Evolutionary conservation across 2,797 vertebrate species (phyloP), one percentile per base, ranked within the genome.

Genomic region (Hephaestus fuliginosus): DNA sequence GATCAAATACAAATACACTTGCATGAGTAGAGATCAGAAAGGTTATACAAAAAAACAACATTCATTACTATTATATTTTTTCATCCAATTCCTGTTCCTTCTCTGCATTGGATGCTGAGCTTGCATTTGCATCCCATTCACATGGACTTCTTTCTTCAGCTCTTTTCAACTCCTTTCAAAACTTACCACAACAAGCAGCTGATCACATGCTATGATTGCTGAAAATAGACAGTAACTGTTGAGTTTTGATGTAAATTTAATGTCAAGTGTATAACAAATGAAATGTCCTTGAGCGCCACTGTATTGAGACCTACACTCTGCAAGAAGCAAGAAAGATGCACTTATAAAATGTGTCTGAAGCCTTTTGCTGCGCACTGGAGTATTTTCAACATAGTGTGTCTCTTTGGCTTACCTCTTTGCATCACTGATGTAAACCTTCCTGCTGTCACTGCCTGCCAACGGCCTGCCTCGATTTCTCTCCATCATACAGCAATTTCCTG

Each of bases 361-460:
- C 9, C 39, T 60, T 49, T 65, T 1, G 5, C 22, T 2, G 7
- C 46, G 15, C 20, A 11, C 7, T 43, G 2, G 20, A 62, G 5
- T 12, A 46, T 70, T 49, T 74, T 13, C 25, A 64, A 22, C 43
- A 22, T 15, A 9, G 13, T 36, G 25, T 0, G 1, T 82, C 15
- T 73, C 49, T 57, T 39, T 46, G 15, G 56, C 81, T 70, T 62
- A 33, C 18, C n/a, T 46, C 58, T 78, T 18, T 5, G 7, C 53
- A 58, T 36, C 43, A 18, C 44, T 13, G 17, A 8, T 73, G 17
- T 41, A 60, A 44, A 65, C 61, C 12, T 57, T 49, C 43, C 30
- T 77, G 51, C 65, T 74, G 81, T 56, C 60, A 17, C 36, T 20
- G 36, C 56, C 74, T 69, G 53, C 75, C 62, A 77, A 62, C 56